Evolutionary conservation across 2,113 vertebrate species (phyloP), one percentile per base, ranked within the genome.

Genomic region (Psilopogon haemacephalus): DNA sequence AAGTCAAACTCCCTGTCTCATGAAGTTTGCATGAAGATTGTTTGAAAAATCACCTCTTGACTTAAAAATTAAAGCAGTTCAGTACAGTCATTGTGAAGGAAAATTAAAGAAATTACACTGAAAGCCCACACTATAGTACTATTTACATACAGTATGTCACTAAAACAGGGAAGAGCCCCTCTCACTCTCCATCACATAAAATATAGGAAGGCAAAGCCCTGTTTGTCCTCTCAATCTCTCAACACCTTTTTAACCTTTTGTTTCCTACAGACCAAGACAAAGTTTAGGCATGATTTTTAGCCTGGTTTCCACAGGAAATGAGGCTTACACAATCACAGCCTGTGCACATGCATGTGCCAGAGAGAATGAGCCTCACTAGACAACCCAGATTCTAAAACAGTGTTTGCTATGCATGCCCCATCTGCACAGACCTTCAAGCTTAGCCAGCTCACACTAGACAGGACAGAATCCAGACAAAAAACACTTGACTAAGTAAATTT

Each of bases 1-100:
- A 87, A 90, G 67, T 83, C 89, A 93, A 89, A 90, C 40, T 69
- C 67, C 23, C 32, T 17, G 27, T 42, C 71, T 94, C 86, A 59
- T 33, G 35, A 95, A 94, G 74, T 87, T 76, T 76, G 40, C 67
- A 79, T 23, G 30, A 87, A 30, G 40, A 87, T 7, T 50, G 69
- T 40, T 84, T 59, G 23, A 91, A 89, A 92, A 89, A 89, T 79
- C 63, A 85, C 63, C 67, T 83, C 82, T 70, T 79, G 74, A 70
- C 33, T 83, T 87, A 73, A 10, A 94, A 91, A 94, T 58, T 12
- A 65, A 94, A 73, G 15, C 64, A 73, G 80, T 32, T 93, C 55
- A 48, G 19, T 68, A 73, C 28, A 83, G 56, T 6, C 33, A 74
- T 1, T 80, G 30, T 74, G 71, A 89, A 33, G 32, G 20, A 88